Conservation (phyloP, 2,888 invertebrate genomes). For the Tenthredo mesomela region DNA sequence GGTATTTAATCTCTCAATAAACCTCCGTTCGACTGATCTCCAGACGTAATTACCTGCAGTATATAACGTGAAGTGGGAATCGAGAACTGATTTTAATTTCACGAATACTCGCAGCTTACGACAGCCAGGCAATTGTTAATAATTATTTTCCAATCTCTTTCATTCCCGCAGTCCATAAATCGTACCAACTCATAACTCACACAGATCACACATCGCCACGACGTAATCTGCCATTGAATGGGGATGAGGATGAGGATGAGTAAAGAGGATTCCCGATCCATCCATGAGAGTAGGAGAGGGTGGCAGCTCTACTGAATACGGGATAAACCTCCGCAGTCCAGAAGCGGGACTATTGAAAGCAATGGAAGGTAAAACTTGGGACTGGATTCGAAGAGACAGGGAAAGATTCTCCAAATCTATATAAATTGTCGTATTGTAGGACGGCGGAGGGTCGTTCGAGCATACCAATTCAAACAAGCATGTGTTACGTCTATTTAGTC, state of each 20-base stretch:
- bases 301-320: slow-evolving; percentile 46
- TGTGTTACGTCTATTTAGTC: slow-evolving; percentile 29
- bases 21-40: not conserved
- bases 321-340: slow-evolving; percentile 49
- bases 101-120: not conserved
- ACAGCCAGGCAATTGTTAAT: slow-evolving; percentile 23
- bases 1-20: slow-evolving; percentile 19
- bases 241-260: slow-evolving; percentile 60
- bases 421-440: slow-evolving; percentile 76
- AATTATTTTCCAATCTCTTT: slow-evolving; percentile 47
- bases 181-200: slow-evolving; percentile 44
- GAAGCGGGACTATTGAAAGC: slow-evolving; percentile 68
- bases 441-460: slow-evolving; percentile 62
- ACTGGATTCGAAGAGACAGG: slow-evolving; percentile 70
- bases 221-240: slow-evolving; percentile 52
- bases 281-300: slow-evolving; percentile 60
- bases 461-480: slow-evolving; percentile 69
- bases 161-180: slow-evolving; percentile 34
- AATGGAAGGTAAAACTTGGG: slow-evolving; percentile 74
- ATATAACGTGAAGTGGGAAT: not conserved
- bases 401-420: slow-evolving; percentile 74
- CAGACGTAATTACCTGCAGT: not conserved
- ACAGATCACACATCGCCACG: slow-evolving; percentile 51
- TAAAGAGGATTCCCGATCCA: slow-evolving; percentile 76
- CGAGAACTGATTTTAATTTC: slow-evolving; percentile 11